These are phyloP conservation scores for Nothocercus julius DNA, from an alignment of 2,113 vertebrate genomes.

Conservation along the genomic window DNA sequence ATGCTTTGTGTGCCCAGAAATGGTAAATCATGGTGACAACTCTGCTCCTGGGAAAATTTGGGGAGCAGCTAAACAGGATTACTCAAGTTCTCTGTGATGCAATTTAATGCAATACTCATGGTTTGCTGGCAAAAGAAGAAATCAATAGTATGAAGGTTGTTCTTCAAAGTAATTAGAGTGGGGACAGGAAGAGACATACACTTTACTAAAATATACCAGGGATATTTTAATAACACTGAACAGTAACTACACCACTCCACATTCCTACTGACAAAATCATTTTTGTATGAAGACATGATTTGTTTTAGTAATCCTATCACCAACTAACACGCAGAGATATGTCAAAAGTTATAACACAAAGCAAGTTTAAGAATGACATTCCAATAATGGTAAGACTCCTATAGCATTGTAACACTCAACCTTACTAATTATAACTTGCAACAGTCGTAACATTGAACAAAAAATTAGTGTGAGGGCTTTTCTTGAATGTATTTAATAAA, in stretches of 20 bases:
- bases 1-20: not conserved
- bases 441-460: not conserved
- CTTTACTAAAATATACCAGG: not conserved
- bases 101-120: not conserved
- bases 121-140: not conserved
- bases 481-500: not conserved
- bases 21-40: slow-evolving; percentile 21
- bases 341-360: not conserved
- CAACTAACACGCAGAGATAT: not conserved
- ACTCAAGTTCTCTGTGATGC: not conserved
- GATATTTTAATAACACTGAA: not conserved
- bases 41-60: not conserved
- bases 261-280: not conserved
- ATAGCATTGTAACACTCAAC: not conserved
- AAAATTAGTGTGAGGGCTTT: not conserved
- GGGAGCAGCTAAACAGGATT: not conserved
- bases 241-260: not conserved
- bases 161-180: not conserved
- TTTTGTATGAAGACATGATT: not conserved
- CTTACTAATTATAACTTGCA: not conserved
- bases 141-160: not conserved
- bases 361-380: not conserved
- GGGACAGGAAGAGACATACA: not conserved
- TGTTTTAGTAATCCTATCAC: not conserved
- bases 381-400: not conserved